Percentiles rank a stretch among this genome's conserved stretches.
Conservation (phyloP, 2,888 invertebrate genomes). For the Catocala sponsa region DNA sequence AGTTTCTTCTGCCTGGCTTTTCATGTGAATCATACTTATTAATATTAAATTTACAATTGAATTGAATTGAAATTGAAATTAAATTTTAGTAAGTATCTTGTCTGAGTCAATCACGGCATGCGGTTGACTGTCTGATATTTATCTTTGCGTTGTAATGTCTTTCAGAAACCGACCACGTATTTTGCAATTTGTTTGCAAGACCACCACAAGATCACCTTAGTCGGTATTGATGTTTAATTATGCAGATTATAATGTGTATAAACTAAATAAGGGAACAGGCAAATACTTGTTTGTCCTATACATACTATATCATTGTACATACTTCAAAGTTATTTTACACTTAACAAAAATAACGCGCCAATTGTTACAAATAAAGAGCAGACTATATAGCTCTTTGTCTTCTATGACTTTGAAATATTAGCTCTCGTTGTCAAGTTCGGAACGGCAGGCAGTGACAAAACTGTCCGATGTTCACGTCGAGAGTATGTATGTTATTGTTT, state of each 20-base stretch:
- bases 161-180: too few relatives aligned
- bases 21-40: too few relatives aligned
- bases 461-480: constrained; percentile 22
- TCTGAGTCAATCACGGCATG: too few relatives aligned
- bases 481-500: constrained; percentile 24
- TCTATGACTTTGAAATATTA: constrained; percentile 29
- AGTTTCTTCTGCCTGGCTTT: too few relatives aligned
- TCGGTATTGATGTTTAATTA: too few relatives aligned
- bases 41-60: too few relatives aligned
- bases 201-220: too few relatives aligned
- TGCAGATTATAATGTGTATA: neutral
- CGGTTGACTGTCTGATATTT: too few relatives aligned
- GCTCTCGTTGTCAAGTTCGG: constrained; percentile 23
- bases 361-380: constrained; percentile 24
- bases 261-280: neutral
- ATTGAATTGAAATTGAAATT: too few relatives aligned
- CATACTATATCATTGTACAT: neutral
- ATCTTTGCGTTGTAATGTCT: too few relatives aligned
- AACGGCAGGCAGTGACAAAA: constrained; percentile 28
- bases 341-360: constrained; percentile 9
- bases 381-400: constrained; percentile 27
- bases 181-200: too few relatives aligned
- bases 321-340: constrained; percentile 22
- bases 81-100: too few relatives aligned
- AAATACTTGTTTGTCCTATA: neutral